A percentile compares a stretch with the other conserved stretches of the same genome.
Conservation (phyloP, 2,888 invertebrate genomes). For the Drosophila buzzatii region DNA sequence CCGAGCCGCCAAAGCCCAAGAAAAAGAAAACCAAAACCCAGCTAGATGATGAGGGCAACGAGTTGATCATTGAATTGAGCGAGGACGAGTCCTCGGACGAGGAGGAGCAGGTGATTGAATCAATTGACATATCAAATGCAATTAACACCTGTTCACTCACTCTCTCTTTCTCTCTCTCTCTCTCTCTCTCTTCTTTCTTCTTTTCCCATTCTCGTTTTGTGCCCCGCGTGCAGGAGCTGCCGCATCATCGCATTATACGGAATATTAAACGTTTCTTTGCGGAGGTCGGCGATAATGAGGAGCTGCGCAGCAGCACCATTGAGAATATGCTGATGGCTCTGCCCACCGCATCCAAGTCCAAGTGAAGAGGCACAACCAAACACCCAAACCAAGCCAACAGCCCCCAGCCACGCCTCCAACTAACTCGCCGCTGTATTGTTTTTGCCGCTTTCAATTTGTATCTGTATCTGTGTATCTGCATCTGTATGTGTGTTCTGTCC, state of each 20-base stretch:
- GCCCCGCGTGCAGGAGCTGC: constrained; percentile 85
- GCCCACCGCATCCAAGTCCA: constrained; percentile 80
- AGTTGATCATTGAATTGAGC: constrained; percentile 84
- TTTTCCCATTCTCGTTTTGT: neutral
- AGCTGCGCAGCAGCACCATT: constrained; percentile 83
- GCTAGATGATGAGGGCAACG: constrained; percentile 84
- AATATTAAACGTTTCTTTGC: constrained; percentile 86
- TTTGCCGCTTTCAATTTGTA: constrained; percentile 19
- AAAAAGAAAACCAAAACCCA: constrained; percentile 85
- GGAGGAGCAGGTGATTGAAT: constrained; percentile 79
- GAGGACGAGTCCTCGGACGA: constrained; percentile 84
- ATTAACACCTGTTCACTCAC: constrained; percentile 40
- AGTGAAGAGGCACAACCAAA: constrained; percentile 45
- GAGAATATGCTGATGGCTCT: constrained; percentile 85
- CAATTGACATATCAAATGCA: constrained; percentile 22
- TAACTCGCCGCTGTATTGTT: constrained; percentile 20
- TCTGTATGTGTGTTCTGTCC: constrained; percentile 9
- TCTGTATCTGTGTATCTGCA: neutral
- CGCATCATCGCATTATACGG: constrained; percentile 88
- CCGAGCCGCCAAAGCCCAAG: constrained; percentile 85
- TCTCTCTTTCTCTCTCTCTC: neutral
- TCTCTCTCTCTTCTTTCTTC: constrained; percentile 1
- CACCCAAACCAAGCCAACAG: neutral
- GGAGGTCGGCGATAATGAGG: constrained; percentile 84
- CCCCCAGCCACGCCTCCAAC: constrained; percentile 18